Conservation (phyloP, 2,888 invertebrate genomes). For the Drosophila neotestacea region DNA sequence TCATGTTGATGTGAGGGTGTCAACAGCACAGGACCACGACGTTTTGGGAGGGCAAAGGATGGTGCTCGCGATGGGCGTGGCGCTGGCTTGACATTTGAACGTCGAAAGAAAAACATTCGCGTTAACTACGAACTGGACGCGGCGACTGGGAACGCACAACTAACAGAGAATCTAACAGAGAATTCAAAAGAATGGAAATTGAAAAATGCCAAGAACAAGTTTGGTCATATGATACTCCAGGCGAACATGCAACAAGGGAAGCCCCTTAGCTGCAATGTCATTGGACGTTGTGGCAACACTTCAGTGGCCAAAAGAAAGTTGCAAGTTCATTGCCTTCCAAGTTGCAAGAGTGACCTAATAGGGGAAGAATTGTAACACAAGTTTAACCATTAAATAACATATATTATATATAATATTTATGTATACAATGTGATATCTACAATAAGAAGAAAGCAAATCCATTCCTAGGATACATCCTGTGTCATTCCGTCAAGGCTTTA, state of each 20-base stretch:
- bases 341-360: conserved; percentile 5
- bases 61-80: conserved; percentile 69
- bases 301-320: conserved; percentile 28
- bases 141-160: conserved; percentile 47
- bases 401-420: conserved; percentile 11
- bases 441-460: conserved; percentile 17
- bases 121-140: conserved; percentile 43
- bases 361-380: neutral
- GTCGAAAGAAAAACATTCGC: conserved; percentile 72
- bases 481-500: conserved; percentile 28
- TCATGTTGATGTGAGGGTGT: conserved; percentile 79
- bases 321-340: conserved; percentile 68
- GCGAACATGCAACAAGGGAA: conserved; percentile 39
- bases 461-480: conserved; percentile 20
- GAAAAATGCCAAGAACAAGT: conserved; percentile 36
- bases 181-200: conserved; percentile 23
- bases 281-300: conserved; percentile 43
- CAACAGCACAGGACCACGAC: conserved; percentile 56
- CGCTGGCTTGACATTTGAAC: conserved; percentile 59
- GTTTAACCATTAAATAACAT: neutral
- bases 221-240: conserved; percentile 63
- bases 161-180: conserved; percentile 33
- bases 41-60: conserved; percentile 69
- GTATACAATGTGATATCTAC: conserved; percentile 39
- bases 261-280: conserved; percentile 72